A percentile compares a stretch with the other conserved stretches of the same genome.
These are phyloP conservation scores for Drosophila novamexicana DNA, from an alignment of 1,140 invertebrate genomes.

Conservation along the genomic window DNA sequence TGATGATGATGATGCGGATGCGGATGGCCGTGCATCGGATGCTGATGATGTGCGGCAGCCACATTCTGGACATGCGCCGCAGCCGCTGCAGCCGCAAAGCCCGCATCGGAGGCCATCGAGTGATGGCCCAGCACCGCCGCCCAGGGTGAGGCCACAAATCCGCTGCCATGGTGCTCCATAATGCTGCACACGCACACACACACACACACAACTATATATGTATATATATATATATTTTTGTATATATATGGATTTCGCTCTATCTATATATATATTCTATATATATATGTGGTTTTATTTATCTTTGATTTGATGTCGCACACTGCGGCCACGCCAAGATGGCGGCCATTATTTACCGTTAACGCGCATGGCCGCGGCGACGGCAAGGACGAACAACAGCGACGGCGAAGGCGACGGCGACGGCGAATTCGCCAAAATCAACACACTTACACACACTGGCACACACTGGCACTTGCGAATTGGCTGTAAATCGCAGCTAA, in stretches of 20 bases:
- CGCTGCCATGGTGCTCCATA: conserved; percentile 89
- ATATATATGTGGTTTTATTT: conserved; percentile 39
- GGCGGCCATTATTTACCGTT: conserved; percentile 83
- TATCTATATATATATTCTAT: conserved; percentile 43
- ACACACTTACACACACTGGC: conserved; percentile 10
- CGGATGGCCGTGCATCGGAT: conserved; percentile 80
- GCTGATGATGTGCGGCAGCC: conserved; percentile 79
- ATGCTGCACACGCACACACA: conserved; percentile 32
- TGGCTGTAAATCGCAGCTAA: conserved; percentile 21
- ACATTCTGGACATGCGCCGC: conserved; percentile 80
- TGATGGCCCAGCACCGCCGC: conserved; percentile 89
- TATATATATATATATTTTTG: conserved; percentile 14
- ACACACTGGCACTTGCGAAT: conserved; percentile 1
- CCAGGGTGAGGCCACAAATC: conserved; percentile 89
- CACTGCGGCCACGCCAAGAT: conserved; percentile 63
- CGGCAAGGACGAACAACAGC: conserved; percentile 17
- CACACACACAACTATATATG: conserved; percentile 26
- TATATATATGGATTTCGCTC: neutral
- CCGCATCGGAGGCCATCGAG: conserved; percentile 84
- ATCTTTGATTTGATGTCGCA: conserved; percentile 72
- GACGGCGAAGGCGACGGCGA: conserved; percentile 33
- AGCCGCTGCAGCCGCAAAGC: conserved; percentile 85
- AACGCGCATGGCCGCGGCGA: conserved; percentile 71
- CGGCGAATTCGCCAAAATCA: conserved; percentile 22
- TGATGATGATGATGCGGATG: conserved; percentile 71